Evolutionary conservation across 2,888 invertebrate genomes (phyloP), one percentile per base, ranked within the genome.

Genomic region (Drosophila yooni): DNA sequence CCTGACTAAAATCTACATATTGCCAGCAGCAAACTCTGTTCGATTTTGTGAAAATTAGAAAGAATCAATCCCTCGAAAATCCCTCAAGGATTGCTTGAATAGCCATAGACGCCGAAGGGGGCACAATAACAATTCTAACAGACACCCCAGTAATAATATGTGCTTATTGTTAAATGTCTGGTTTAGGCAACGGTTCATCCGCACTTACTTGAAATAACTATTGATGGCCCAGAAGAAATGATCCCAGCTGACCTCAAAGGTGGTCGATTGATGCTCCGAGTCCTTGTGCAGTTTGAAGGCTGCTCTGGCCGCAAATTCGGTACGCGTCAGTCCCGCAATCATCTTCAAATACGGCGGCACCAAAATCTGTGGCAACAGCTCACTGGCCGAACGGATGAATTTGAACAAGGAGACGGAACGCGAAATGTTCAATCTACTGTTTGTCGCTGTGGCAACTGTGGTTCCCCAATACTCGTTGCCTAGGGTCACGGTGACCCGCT

Each of bases 331-430:
- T 21, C 97, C 96, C 1, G 96, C 95, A 81, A 99, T 94, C 96
- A 99, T 97, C 82, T 96, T 96, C 76, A 98, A 94, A 93, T 98
- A 98, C 0, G 97, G 96, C 3, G 97, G 96, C 92, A 98, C 97
- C 61, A 99, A 94, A 27, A 96, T 95, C 8, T 97, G 95, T 11
- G 97, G 97, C 74, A 98, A 94, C 91, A 97, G 94, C 93, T 98
- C 98, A 53, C 98, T 98, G 51, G 98, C 97, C 75, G 97, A 94
- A 0, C 97, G 95, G 40, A 99, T 96, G 93, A 99, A 98, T 94
- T 98, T 99, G 94, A 96, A 97, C 46, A 99, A 94, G 0, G 97
- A 96, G 8, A 97, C 96, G 62, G 97, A 95, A 63, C 96, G 94
- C 0, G 96, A 95, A 7, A 94, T 94, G 21, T 94, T 81, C 18